Base-by-base conservation (phyloP, 2,113 vertebrate genomes). In the Oxygymnocypris stewartii region DNA sequence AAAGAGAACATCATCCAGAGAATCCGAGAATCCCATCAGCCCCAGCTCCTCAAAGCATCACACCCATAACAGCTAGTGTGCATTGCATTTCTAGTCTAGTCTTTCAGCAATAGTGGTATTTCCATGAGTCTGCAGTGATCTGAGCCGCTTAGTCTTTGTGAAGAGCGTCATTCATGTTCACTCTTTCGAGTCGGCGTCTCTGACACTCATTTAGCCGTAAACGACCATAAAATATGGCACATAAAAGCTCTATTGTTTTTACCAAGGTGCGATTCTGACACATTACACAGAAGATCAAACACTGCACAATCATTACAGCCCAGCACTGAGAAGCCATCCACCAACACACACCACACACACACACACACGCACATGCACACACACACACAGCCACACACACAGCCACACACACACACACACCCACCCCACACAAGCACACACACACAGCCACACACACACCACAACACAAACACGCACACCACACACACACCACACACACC, bases 271-370 rank as follows among this genome's bases (percentile, higher is more conserved):
- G 73, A 78, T 88, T 88, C 87, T 20, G 35, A 77, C 67, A 84
- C 79, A 87, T 88, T 88, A 85, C 74, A 18, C 74, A 86, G 86
- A 20, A 25, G 63, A 90, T 89, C 76, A 89, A 90, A 89, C 82
- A 89, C 73, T 49, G 76, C 63, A 44, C 79, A 71, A 82, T 67
- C 63, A 63, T 20, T 18, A 16, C 37, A 40, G 85, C 23, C 35
- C 67, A 61, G 51, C 79, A 69, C 78, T 49, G n/a, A 35, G 14
- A 69, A n/a, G 31, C 31, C 28, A 69, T 35, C 6, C 65, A 18
- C 28, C 3, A 13, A 35, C 4, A 23, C n/a, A n/a, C n/a, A n/a
- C n/a, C 20, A 42, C 8, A n/a, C 23, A 59, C 57, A n/a, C 57
- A n/a, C 20, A n/a, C 20, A 59, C 7, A n/a, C 54, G n/a, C 54